Percentiles rank a stretch among this genome's conserved stretches.
phyloP scores from a whole-genome alignment of 2,113 vertebrate genomes.

The Anguilla rostrata region DNA sequence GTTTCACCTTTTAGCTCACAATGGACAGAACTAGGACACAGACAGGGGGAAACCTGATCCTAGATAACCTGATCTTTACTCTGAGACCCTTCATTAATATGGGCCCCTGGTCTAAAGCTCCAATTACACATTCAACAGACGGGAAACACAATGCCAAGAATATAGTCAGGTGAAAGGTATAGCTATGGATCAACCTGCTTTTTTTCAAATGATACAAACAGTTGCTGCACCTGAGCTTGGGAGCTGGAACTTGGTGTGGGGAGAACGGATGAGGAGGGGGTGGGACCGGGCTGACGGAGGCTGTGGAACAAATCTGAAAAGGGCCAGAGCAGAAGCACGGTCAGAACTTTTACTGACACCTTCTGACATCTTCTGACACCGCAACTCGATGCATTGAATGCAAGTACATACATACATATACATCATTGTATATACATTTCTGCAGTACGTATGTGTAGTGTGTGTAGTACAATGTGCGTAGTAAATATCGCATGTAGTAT shows the following conservation, averaged over 20 bases:
- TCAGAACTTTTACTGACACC: constrained; percentile 11
- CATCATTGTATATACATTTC: too few species aligned
- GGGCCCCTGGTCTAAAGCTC: not conserved
- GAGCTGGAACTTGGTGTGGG: constrained; percentile 69
- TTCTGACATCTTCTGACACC: too few species aligned
- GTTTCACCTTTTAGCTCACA: not conserved
- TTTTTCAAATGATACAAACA: not conserved
- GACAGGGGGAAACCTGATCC: not conserved
- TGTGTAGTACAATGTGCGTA: too few species aligned
- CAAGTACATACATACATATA: too few species aligned
- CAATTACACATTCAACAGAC: not conserved
- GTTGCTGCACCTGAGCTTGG: constrained; percentile 78
- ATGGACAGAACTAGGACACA: not conserved
- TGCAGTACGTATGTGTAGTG: too few species aligned
- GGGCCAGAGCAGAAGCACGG: not conserved
- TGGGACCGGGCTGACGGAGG: constrained; percentile 62
- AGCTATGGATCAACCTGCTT: not conserved
- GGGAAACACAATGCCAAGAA: not conserved
- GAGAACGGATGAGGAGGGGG: constrained; percentile 69
- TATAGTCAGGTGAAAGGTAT: not conserved
- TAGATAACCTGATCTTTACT: not conserved
- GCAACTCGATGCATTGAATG: too few species aligned
- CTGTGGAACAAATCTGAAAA: constrained; percentile 88
- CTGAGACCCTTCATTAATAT: too few species aligned
- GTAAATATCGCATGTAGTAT: too few species aligned